Evolutionary conservation across 2,888 invertebrate genomes (phyloP).

Genomic region (Halictus ligatus): DNA sequence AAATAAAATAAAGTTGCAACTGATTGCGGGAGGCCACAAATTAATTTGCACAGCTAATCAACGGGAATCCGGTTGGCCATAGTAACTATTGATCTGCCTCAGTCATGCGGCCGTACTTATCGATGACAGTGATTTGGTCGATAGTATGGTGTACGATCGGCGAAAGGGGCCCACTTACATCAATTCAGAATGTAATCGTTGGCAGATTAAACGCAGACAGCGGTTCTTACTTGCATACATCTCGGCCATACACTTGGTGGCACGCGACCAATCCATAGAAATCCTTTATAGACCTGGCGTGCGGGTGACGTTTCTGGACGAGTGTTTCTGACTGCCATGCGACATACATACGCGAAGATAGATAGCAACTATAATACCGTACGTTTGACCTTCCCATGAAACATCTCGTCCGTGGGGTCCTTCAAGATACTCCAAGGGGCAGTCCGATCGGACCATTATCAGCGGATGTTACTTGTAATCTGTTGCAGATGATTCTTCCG

Average conservation of each 20-base stretch:
- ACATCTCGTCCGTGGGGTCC: slow-evolving; percentile 53
- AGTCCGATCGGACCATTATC: slow-evolving; percentile 62
- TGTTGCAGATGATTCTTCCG: slow-evolving; percentile 52
- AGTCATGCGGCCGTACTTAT: slow-evolving; percentile 3
- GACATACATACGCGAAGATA: slow-evolving; percentile 77
- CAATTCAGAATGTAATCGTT: slow-evolving; percentile 63
- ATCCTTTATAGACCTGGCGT: slow-evolving; percentile 76
- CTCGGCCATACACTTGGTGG: slow-evolving; percentile 68
- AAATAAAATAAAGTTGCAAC: not conserved
- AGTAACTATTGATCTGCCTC: not conserved
- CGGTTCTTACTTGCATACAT: slow-evolving; percentile 63
- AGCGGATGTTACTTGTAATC: slow-evolving; percentile 64
- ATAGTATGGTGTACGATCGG: slow-evolving; percentile 41
- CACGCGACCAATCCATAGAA: slow-evolving; percentile 81
- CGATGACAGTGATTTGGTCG: slow-evolving; percentile 26
- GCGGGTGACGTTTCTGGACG: slow-evolving; percentile 82
- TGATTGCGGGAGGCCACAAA: not conserved
- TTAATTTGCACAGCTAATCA: not conserved
- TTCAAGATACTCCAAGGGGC: slow-evolving; percentile 64
- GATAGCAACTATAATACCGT: slow-evolving; percentile 77
- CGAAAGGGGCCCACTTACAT: slow-evolving; percentile 62
- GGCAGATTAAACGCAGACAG: slow-evolving; percentile 58
- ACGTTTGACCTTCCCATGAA: slow-evolving; percentile 72
- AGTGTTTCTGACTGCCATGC: slow-evolving; percentile 83
- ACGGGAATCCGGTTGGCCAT: not conserved